Base-by-base conservation (phyloP, 2,888 invertebrate genomes). In the Prenolepis imparis region DNA sequence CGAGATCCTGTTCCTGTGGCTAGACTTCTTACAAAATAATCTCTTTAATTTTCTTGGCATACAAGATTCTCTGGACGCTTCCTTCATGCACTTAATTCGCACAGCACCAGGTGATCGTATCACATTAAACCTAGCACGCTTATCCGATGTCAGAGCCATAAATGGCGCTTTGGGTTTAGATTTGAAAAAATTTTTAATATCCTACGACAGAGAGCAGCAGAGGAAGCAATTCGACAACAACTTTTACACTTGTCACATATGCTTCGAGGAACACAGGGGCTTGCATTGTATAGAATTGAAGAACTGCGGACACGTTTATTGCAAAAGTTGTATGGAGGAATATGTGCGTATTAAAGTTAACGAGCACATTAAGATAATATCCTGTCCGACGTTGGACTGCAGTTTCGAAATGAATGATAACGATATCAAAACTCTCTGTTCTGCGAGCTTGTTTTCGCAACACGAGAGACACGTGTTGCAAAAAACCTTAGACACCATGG, bases 1-100 rank as follows among this genome's bases (percentile, higher is more conserved):
- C n/a, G 93, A 93, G 86, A 90, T 93, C 41, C 85, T 94, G 2
- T 93, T 90, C 48, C 73, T 88, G 0, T 93, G 93, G 93, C 52
- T 90, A 5, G 86, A 91, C 28, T 94, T 93, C 83, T 83, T 93
- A 11, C 91, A 87, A 59, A 82, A 87, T 44, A 89, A 91, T 36
- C 24, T 91, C 1, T 82, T 92, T 2, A 41, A 36, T 52, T 92
- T 86, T 70, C 70, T 93, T 9, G 74, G 88, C 8, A 84, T 91
- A 41, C 59, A 82, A 15, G 63, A 88, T 21, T 83, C 44, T 9
- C 85, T 93, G 28, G 90, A 92, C 41, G 77, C 92, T 36, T 91
- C 91, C 3, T 91, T 90, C 57, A 64, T 91, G 4, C 86, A 87
- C 39, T 67, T 85, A 15, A 48, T 84, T 9, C 66, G 88, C 63